Base-by-base conservation (phyloP, 2,888 invertebrate genomes). In the Magallana nippona region DNA sequence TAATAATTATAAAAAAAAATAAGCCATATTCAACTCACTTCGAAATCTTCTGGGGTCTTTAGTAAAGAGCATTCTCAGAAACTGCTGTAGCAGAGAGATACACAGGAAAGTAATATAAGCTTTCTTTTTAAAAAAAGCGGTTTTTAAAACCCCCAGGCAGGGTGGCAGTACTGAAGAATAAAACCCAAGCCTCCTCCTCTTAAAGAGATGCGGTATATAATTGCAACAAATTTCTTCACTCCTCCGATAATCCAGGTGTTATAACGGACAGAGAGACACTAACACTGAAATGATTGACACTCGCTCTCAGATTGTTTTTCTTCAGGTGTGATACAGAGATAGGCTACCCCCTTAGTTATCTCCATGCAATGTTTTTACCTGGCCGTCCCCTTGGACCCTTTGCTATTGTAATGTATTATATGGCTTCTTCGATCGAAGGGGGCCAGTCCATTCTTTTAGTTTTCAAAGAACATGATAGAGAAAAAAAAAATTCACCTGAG, bases 41-140 rank as follows among this genome's bases (percentile, higher is more conserved):
- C 58, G 62, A 71, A 82, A 63, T 55, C 63, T 58, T 56, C 82
- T 32, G 1, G 82, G 82, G 27, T 82, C 82, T 71, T 82, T 82
- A 55, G 63, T 63, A 55, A 82, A 56, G 2, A 82, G 62, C 82
- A 63, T 82, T 63, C 55, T 55, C 44, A 27, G 71, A 32, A 17
- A 71, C 27, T 71, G 22, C 15, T 27, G 32, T 32, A 71, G 71
- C 32, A 27, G 22, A 44, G 8, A 0, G 44, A 44, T 8, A 44
- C 27, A 44, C 44, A 44, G 44, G 44, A 8, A 44, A 44, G 44
- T 44, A 44, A 44, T 44, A 44, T 44, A 44, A 44, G 44, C 44
- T 44, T 44, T 44, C 44, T 44, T 44, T 44, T 44, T 8, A 44
- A 44, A 44, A 5, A 44, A 44, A 44, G 44, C 44, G 8, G 44